Evolutionary conservation across 1,140 invertebrate genomes (phyloP).

Genomic region (Notospermus geniculatus): DNA sequence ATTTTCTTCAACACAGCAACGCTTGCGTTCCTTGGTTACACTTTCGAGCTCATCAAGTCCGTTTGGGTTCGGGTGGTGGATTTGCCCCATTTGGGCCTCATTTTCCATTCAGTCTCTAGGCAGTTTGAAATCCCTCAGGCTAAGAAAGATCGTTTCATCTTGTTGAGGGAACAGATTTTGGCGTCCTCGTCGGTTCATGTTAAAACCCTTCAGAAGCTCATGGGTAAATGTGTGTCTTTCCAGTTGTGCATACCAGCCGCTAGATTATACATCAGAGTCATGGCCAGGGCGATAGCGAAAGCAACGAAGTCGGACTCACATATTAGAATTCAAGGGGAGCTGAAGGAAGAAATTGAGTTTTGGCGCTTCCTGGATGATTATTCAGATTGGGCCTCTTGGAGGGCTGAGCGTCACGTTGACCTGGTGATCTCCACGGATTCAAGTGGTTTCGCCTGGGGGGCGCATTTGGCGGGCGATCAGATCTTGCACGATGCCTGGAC

Average conservation of each 20-base stretch:
- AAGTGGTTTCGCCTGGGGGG: not conserved
- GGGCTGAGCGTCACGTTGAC: not conserved
- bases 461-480: not conserved
- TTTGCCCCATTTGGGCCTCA: constrained; percentile 1
- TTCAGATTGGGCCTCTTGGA: not conserved
- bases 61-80: no score
- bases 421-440: not conserved
- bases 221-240: no score
- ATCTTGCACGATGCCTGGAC: not conserved
- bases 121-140: not conserved
- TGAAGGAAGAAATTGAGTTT: not conserved
- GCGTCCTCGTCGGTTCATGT: no score
- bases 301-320: not conserved
- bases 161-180: no score
- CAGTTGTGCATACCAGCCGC: not conserved
- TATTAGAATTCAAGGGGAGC: not conserved
- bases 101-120: not conserved
- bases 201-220: not conserved
- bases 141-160: no score
- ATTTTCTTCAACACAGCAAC: no score
- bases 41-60: no score
- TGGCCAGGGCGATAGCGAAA: not conserved
- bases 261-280: not conserved
- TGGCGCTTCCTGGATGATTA: not conserved
- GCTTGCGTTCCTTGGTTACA: no score